Conservation (phyloP, 2,797 vertebrate species). For the Discoglossus pictus region DNA sequence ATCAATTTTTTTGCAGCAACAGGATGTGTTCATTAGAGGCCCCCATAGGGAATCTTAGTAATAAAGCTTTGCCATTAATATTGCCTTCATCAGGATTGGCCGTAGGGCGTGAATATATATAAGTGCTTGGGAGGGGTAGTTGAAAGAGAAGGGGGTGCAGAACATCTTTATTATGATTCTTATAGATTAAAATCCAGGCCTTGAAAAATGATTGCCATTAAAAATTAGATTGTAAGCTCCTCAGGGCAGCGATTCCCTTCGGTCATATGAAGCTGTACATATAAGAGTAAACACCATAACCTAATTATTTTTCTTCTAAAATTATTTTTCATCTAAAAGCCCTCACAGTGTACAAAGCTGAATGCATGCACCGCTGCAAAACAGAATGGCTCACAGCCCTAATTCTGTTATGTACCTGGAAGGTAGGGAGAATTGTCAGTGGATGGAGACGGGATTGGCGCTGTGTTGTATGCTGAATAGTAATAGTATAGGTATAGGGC, state of each 20-base stretch:
- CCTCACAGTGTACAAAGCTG: not conserved
- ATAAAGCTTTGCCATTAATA: slow-evolving; percentile 50
- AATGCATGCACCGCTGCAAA: slow-evolving; percentile 2
- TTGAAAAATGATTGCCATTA: slow-evolving; percentile 33
- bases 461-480: not conserved
- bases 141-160: too few species aligned
- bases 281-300: not conserved
- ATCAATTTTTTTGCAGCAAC: slow-evolving; percentile 46
- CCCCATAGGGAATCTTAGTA: slow-evolving; percentile 48
- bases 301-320: slow-evolving; percentile 23
- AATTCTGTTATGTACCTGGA: not conserved
- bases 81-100: slow-evolving; percentile 44
- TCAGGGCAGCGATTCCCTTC: slow-evolving; percentile 14
- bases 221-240: slow-evolving; percentile 37
- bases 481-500: not conserved
- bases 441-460: not conserved
- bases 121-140: slow-evolving; percentile 37
- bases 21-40: slow-evolving; percentile 50
- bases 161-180: slow-evolving; percentile 30
- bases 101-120: slow-evolving; percentile 36
- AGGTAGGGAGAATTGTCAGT: slow-evolving; percentile 6
- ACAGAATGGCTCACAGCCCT: slow-evolving; percentile 1
- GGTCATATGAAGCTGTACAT: slow-evolving; percentile 7
- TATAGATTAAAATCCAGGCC: slow-evolving; percentile 25
- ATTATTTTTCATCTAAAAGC: too few species aligned